A percentile compares a stretch with the other conserved stretches of the same genome.
These are phyloP conservation scores for Synanthedon formicaeformis DNA, from an alignment of 2,888 invertebrate species.

Conservation along the genomic window DNA sequence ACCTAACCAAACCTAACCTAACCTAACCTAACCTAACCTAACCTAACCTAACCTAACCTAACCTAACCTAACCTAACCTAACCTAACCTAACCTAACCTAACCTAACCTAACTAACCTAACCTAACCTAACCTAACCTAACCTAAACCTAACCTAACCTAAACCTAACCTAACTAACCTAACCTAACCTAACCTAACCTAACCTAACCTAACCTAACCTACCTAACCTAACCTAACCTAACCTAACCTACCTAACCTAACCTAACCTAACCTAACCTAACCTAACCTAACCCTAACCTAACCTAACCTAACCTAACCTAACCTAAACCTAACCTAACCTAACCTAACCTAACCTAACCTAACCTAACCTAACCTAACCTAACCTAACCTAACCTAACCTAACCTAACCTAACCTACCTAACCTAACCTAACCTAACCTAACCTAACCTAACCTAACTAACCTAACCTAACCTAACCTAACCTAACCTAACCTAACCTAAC, in stretches of 20 bases:
- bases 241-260: slow-evolving; percentile 6
- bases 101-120: slow-evolving; percentile 1
- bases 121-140: slow-evolving; percentile 3
- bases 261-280: slow-evolving; percentile 9
- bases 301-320: slow-evolving; percentile 10
- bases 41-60: slow-evolving; percentile 7
- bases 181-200: slow-evolving; percentile 13
- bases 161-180: slow-evolving; percentile 13
- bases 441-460: slow-evolving; percentile 4
- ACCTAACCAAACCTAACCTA: slow-evolving; percentile 13
- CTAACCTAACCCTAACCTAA: slow-evolving; percentile 9
- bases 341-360: slow-evolving; percentile 5
- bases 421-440: slow-evolving; percentile 7
- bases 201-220: slow-evolving; percentile 3
- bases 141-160: slow-evolving; percentile 12
- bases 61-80: background rate
- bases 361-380: slow-evolving; percentile 1
- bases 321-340: slow-evolving; percentile 5
- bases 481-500: background rate
- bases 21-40: slow-evolving; percentile 13
- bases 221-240: slow-evolving; percentile 8
- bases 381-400: slow-evolving; percentile 2
- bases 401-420: slow-evolving; percentile 4
- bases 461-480: slow-evolving; percentile 1
- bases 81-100: slow-evolving; percentile 5